These are phyloP conservation scores for Osedax fenrisi DNA, from an alignment of 2,888 invertebrate genomes.

Conservation along the genomic window DNA sequence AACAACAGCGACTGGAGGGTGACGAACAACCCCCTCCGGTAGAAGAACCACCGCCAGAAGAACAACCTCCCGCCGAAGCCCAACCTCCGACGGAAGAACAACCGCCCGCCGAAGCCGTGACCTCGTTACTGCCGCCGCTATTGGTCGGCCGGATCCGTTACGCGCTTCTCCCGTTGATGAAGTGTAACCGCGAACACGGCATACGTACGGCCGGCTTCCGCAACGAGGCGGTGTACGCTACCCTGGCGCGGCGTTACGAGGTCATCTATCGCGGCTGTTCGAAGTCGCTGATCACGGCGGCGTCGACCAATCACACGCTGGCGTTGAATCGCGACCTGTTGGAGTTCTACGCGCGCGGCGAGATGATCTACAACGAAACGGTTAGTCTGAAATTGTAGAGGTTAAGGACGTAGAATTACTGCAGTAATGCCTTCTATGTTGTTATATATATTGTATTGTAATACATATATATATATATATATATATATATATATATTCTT, in stretches of 20 bases:
- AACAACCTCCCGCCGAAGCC: not conserved
- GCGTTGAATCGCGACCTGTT: conserved; percentile 30
- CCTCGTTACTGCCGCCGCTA: conserved; percentile 27
- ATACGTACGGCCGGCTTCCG: conserved; percentile 29
- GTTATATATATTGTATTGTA: no score
- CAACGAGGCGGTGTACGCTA: conserved; percentile 9
- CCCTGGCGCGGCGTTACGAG: conserved; percentile 20
- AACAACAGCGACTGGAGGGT: no score
- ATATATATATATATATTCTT: no score
- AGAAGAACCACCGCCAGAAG: conserved; percentile 15
- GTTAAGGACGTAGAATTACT: no score
- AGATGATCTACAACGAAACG: not conserved
- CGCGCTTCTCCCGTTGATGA: conserved; percentile 25
- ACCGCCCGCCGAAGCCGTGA: conserved; percentile 22
- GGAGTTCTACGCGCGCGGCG: not conserved
- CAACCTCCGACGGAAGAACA: conserved; percentile 18
- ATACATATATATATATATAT: no score
- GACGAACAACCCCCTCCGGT: conserved; percentile 29
- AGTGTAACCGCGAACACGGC: conserved; percentile 20
- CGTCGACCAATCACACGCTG: conserved; percentile 30
- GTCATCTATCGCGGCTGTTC: conserved; percentile 30
- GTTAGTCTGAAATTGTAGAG: no score
- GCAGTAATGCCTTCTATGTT: not conserved
- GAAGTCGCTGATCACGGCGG: conserved; percentile 29
- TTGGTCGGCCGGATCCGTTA: conserved; percentile 25